These are phyloP conservation scores for Lutjanus erythropterus DNA, from an alignment of 2,113 vertebrate genomes.

Conservation along the genomic window DNA sequence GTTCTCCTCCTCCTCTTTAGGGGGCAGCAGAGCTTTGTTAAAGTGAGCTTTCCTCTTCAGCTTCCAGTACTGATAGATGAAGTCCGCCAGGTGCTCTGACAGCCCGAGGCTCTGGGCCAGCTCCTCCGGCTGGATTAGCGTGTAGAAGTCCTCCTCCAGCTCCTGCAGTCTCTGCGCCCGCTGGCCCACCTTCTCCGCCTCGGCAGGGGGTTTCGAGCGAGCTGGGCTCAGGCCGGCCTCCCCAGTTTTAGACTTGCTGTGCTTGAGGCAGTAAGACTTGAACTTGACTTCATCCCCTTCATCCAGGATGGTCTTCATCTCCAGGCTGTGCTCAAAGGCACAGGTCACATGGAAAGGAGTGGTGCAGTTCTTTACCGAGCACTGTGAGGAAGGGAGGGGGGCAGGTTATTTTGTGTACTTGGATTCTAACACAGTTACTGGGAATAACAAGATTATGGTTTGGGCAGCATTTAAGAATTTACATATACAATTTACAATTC, in stretches of 20 bases:
- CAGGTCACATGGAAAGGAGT: constrained; percentile 99
- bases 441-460: background rate
- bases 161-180: constrained; percentile 95
- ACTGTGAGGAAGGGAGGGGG: constrained; percentile 80
- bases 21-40: constrained; percentile 95
- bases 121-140: constrained; percentile 89
- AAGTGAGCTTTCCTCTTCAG: constrained; percentile 96
- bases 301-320: constrained; percentile 98
- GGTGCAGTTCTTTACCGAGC: constrained; percentile 98
- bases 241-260: constrained; percentile 92
- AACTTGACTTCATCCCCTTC: constrained; percentile 98
- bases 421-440: background rate
- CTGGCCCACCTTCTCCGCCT: constrained; percentile 90
- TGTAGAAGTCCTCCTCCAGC: constrained; percentile 96
- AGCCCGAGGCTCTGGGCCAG: constrained; percentile 89
- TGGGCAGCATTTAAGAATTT: background rate
- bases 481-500: constrained; percentile 5
- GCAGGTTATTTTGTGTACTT: background rate
- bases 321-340: constrained; percentile 96
- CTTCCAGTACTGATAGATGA: constrained; percentile 99
- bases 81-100: constrained; percentile 88
- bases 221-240: constrained; percentile 84
- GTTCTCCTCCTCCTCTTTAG: constrained; percentile 94
- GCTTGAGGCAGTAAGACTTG: constrained; percentile 97
- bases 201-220: constrained; percentile 87